Base-by-base conservation (phyloP, 2,113 vertebrate genomes). In the Lontra canadensis region DNA sequence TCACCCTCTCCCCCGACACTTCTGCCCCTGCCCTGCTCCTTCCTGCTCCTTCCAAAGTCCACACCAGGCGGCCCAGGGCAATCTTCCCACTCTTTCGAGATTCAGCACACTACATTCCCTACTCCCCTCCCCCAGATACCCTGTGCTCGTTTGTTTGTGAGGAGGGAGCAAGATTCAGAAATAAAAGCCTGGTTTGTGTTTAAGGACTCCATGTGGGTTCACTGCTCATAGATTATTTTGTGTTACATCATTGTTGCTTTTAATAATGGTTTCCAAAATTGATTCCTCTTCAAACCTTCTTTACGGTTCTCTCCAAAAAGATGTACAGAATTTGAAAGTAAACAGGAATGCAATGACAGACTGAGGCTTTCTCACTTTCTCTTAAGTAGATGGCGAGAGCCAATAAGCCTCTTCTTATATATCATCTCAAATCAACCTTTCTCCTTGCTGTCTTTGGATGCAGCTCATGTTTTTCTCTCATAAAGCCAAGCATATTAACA, bases 341-440 rank as follows among this genome's bases (percentile, higher is more conserved):
- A 94, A 76, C 31, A 67, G n/a, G 57, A 83, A 82, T 39, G 4
- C 42, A 55, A 69, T 80, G 82, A 88, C 74, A 57, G 59, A 92
- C 31, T 78, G 87, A 90, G 82, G 44, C 39, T 12, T 88, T 97
- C 93, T 80, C 55, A 57, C 55, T 88, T 95, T 92, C 59, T 92
- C 34, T 34, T 20, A 34, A 94, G 52, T 74, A 52, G 55, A 71
- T 79, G 49, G 69, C 80, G 93, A 83, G 36, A 55, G 14, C 59
- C 89, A 94, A 73, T 84, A 84, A 88, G 74, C 87, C 63, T 87
- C 39, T 89, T 95, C 88, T 88, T 84, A 90, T 17, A 47, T 55
- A 52, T 55, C 85, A 59, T 36, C 36, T 78, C 67, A 86, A 39
- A 65, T 57, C 65, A 57, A 23, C 31, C 59, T 61, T 83, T 82